Conservation (phyloP, 1,140 invertebrate genomes). For the Papilio dardanus region DNA sequence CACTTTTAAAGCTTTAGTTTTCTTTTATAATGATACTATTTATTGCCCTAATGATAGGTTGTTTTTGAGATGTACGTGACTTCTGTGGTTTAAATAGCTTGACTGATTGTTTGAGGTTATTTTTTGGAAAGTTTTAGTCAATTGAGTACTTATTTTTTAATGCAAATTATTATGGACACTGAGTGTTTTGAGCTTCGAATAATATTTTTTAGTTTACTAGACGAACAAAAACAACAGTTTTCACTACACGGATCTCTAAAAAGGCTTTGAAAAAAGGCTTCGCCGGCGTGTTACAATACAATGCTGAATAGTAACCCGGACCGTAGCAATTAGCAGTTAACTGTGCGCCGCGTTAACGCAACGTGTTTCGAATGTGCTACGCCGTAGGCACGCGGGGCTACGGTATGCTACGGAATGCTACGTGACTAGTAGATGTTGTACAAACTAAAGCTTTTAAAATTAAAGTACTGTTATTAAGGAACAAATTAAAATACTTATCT, state of each 20-base stretch:
- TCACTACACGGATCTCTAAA: background rate
- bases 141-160: too few species aligned
- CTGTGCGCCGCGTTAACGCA: slow-evolving; percentile 23
- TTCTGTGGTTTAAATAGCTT: too few species aligned
- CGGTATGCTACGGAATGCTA: background rate
- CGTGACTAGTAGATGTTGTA: slow-evolving; percentile 5
- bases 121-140: too few species aligned
- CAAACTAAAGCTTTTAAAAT: background rate
- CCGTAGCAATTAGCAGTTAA: slow-evolving; percentile 23
- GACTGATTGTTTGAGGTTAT: too few species aligned
- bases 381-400: background rate
- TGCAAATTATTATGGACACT: too few species aligned
- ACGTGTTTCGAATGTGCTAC: slow-evolving; percentile 22
- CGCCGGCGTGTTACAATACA: background rate
- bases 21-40: background rate
- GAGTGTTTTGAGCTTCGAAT: too few species aligned
- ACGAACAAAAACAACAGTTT: background rate
- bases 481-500: too few species aligned
- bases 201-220: background rate
- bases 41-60: background rate
- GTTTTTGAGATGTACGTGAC: too few species aligned
- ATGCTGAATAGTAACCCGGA: slow-evolving; percentile 4
- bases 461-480: background rate
- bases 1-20: background rate
- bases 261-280: slow-evolving; percentile 1